Evolutionary conservation across 2,797 vertebrate species (phyloP), one percentile per base, ranked within the genome.

Genomic region (Chelon auratus): DNA sequence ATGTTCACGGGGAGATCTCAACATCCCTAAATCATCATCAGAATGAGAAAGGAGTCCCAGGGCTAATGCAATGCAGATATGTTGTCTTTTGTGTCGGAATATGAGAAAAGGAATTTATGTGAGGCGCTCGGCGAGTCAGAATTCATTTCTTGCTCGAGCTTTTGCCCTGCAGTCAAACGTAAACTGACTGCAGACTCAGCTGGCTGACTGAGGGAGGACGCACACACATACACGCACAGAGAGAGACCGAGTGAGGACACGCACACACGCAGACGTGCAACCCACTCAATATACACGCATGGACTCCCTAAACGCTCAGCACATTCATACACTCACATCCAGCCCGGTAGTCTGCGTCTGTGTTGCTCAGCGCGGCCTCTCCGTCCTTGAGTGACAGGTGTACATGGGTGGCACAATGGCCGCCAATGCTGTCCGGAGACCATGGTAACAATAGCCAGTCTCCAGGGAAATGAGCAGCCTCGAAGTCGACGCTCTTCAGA

Each of bases 301-400:
- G 63, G 68, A 75, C 56, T 77, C 77, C 59, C 65, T 75, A 61
- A 67, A 54, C 69, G 68, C 83, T 81, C 59, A 52, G 74, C 75
- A 79, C 78, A 84, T 80, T 61, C 75, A 85, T 77, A 75, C 51
- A 68, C 81, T 76, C 78, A 48, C 56, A 61, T 79, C 79, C 80
- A 79, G 62, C 63, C 30, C 82, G 77, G 64, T 56, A 73, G 72
- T 74, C 77, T 74, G 73, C 54, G 74, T 68, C 66, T 68, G 74
- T 84, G 62, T 7, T 62, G 20, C 84, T 80, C 58, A 56, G 65
- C 63, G 69, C 85, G 83, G 86, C 81, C 87, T 78, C 68, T 84
- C 72, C 60, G 75, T 84, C 85, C 84, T 77, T 95, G 95, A 97
- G 82, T 95, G 96, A 95, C 95, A 95, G 94, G 92, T 94, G 94